phyloP scores from a whole-genome alignment of 2,113 vertebrate genomes.

The Hirundichthys speculiger region DNA sequence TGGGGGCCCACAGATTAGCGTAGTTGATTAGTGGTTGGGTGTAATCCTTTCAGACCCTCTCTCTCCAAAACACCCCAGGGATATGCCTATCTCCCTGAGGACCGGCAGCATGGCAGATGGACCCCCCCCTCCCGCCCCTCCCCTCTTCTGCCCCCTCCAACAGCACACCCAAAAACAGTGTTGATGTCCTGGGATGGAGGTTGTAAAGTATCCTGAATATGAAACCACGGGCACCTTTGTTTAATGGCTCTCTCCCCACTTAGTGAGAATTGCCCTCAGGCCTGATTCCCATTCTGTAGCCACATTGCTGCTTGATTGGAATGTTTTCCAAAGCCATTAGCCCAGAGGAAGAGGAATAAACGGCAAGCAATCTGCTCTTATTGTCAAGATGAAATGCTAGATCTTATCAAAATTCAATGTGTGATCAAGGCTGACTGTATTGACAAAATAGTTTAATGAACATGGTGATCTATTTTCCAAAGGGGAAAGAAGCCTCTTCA shows the following conservation, averaged over 20 bases:
- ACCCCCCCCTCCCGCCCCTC: conserved; percentile 75
- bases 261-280: conserved; percentile 78
- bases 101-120: conserved; percentile 83
- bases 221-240: conserved; percentile 81
- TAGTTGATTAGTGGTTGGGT: conserved; percentile 84
- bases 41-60: conserved; percentile 84
- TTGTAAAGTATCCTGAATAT: conserved; percentile 81
- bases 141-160: conserved; percentile 56
- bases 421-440: conserved; percentile 21
- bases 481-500: not conserved
- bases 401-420: conserved; percentile 55
- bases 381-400: conserved; percentile 43
- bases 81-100: conserved; percentile 80
- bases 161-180: conserved; percentile 76
- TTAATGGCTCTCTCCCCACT: conserved; percentile 77
- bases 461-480: conserved; percentile 10
- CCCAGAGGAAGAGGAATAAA: conserved; percentile 69
- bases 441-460: conserved; percentile 23
- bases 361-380: conserved; percentile 65
- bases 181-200: conserved; percentile 77
- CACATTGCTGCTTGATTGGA: conserved; percentile 72
- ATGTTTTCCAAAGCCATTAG: conserved; percentile 78
- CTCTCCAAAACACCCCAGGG: conserved; percentile 81
- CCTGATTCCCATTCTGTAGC: conserved; percentile 75
- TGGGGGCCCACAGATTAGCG: conserved; percentile 81